Conservation (phyloP, 2,888 invertebrate genomes). For the Phania funesta region DNA sequence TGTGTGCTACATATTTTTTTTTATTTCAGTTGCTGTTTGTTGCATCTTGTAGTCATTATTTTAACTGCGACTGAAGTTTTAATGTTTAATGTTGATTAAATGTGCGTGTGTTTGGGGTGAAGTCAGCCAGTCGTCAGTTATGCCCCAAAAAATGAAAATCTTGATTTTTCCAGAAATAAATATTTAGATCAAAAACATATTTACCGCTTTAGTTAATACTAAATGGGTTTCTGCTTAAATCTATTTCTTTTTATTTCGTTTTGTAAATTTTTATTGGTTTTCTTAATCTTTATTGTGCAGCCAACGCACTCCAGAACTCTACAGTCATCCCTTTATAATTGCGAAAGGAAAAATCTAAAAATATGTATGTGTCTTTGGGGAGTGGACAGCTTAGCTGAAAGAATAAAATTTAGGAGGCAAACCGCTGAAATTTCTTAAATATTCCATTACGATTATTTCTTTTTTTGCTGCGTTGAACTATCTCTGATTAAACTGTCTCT, state of each 20-base stretch:
- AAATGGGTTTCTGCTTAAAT: constrained; percentile 28
- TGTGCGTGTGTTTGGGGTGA: constrained; percentile 11
- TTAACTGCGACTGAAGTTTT: constrained; percentile 20
- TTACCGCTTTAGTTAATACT: constrained; percentile 31
- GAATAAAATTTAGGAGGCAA: no score
- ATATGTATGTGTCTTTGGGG: not conserved
- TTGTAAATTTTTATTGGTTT: constrained; percentile 20
- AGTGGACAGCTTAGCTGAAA: not conserved
- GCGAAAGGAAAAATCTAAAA: not conserved
- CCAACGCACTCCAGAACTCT: not conserved
- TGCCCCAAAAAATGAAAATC: constrained; percentile 43
- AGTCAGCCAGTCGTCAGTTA: constrained; percentile 26
- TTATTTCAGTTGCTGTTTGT: not conserved
- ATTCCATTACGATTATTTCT: no score
- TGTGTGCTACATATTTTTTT: constrained; percentile 23
- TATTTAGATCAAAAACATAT: constrained; percentile 58
- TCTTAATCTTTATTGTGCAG: not conserved
- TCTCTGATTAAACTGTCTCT: no score
- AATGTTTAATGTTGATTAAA: constrained; percentile 9
- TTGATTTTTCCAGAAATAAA: constrained; percentile 39
- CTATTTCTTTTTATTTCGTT: constrained; percentile 10
- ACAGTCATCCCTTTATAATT: not conserved
- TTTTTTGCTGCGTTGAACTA: no score
- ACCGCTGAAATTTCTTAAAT: no score
- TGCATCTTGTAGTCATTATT: constrained; percentile 40